phyloP scores from a whole-genome alignment of 2,888 invertebrate species.

The Andrena hattorfiana region DNA sequence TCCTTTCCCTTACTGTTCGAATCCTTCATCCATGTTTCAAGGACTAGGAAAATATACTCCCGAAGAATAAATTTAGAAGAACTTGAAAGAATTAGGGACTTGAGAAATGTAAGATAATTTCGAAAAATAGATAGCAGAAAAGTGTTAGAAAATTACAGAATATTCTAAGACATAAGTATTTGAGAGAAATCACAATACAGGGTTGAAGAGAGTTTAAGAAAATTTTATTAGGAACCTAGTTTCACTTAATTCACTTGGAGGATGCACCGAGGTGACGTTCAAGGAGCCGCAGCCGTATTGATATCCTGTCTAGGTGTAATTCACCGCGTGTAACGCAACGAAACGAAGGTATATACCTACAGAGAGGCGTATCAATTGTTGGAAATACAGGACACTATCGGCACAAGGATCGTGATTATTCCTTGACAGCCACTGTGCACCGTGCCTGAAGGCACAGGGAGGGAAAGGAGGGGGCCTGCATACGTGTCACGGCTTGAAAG shows the following conservation, averaged over 20 bases:
- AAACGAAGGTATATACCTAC: constrained; percentile 60
- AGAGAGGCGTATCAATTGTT: constrained; percentile 72
- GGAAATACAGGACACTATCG: constrained; percentile 74
- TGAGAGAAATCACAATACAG: background rate
- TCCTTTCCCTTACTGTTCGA: background rate
- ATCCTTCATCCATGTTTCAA: background rate
- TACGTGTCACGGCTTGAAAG: constrained; percentile 35
- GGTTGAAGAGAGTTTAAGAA: background rate
- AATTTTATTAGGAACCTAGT: background rate
- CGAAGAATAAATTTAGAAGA: too few species aligned
- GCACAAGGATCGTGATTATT: constrained; percentile 73
- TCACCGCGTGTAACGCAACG: constrained; percentile 62
- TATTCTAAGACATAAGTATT: background rate
- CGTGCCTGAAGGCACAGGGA: constrained; percentile 7
- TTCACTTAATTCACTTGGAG: constrained; percentile 3
- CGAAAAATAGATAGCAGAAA: too few species aligned
- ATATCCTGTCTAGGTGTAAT: constrained; percentile 63
- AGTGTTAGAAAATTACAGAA: background rate
- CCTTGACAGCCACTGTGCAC: constrained; percentile 72
- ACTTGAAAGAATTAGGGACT: too few species aligned
- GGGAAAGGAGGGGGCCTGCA: constrained; percentile 17
- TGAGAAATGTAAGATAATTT: background rate
- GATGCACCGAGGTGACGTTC: constrained; percentile 40
- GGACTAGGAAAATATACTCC: background rate
- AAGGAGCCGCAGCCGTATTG: constrained; percentile 54